A percentile compares a stretch with the other conserved stretches of the same genome.
phyloP scores from a whole-genome alignment of 2,888 invertebrate species.

The Meta bourneti region DNA sequence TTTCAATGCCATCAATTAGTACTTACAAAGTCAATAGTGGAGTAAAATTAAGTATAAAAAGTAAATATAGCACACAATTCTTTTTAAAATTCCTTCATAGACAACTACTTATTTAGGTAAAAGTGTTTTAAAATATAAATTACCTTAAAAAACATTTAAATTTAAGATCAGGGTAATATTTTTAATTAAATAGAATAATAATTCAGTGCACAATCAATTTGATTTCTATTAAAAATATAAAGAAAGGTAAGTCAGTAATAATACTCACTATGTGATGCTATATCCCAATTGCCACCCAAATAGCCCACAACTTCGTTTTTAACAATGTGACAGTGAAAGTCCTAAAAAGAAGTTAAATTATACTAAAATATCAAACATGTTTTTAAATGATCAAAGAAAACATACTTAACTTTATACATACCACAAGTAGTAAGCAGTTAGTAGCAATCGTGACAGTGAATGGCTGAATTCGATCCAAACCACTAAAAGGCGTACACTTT shows the following conservation, averaged over 20 bases:
- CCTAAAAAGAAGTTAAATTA: constrained; percentile 80
- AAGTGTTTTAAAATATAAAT: background rate
- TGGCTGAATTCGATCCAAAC: constrained; percentile 94
- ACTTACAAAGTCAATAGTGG: no score
- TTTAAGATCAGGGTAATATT: background rate
- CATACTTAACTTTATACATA: constrained; percentile 80
- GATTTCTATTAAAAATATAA: no score
- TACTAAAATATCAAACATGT: background rate
- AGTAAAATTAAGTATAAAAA: no score
- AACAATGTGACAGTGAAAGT: constrained; percentile 96
- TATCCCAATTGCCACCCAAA: constrained; percentile 96
- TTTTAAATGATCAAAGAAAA: background rate
- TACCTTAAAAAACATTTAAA: background rate
- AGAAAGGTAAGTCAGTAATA: no score
- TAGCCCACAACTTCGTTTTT: constrained; percentile 97
- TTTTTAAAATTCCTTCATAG: no score
- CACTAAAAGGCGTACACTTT: constrained; percentile 92
- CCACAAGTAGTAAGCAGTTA: constrained; percentile 89
- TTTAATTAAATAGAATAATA: background rate
- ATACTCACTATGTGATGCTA: constrained; percentile 92
- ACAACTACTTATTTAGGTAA: no score
- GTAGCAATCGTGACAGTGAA: constrained; percentile 93
- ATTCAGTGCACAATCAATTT: background rate
- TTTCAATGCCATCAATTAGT: no score
- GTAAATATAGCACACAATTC: no score